Conservation (phyloP, 2,797 vertebrate species). For the Tiaroga cobitis region DNA sequence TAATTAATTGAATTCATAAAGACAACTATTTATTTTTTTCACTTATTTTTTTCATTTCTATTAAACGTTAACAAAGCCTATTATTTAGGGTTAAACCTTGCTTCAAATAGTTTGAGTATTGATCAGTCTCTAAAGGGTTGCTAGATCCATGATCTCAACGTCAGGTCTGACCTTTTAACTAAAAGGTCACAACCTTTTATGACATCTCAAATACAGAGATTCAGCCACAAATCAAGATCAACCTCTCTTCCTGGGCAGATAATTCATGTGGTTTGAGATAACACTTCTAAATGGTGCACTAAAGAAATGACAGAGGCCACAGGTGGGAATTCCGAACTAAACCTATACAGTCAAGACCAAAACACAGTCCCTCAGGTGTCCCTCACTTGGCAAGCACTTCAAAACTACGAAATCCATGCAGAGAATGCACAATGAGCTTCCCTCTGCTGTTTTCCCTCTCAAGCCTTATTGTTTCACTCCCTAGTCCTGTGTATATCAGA, state of each 20-base stretch:
- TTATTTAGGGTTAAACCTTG: not conserved
- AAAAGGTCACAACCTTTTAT: slow-evolving; percentile 12
- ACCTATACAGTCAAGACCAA: slow-evolving; percentile 33
- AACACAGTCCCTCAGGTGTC: slow-evolving; percentile 48
- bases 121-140: not conserved
- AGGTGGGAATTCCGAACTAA: slow-evolving; percentile 34
- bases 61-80: no score
- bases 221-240: not conserved
- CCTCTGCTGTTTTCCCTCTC: slow-evolving; percentile 45
- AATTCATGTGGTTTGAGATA: slow-evolving; percentile 23
- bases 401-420: slow-evolving; percentile 43
- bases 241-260: not conserved
- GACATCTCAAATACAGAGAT: not conserved
- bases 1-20: no score
- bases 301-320: slow-evolving; percentile 32
- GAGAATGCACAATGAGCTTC: slow-evolving; percentile 53
- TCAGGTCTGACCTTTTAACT: slow-evolving; percentile 23
- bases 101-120: not conserved
- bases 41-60: no score
- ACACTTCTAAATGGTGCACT: not conserved
- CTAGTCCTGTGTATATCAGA: slow-evolving; percentile 53
- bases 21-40: no score
- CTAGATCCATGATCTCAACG: not conserved
- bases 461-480: slow-evolving; percentile 27
- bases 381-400: slow-evolving; percentile 23